Evolutionary conservation across 2,113 vertebrate genomes (phyloP).

Genomic region (Pampusana beccarii): DNA sequence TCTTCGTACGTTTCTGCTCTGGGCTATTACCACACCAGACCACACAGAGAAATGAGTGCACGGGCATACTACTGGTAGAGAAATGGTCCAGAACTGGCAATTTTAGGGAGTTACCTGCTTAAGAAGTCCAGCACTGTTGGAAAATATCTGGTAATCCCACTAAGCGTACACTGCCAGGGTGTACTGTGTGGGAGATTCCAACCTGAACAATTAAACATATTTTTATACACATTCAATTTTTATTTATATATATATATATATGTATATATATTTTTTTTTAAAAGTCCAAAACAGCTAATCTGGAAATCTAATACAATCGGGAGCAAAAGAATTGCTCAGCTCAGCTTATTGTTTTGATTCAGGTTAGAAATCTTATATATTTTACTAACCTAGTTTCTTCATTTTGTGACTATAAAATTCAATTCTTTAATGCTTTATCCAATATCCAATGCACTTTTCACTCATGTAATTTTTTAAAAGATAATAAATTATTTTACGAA

Average conservation of each 20-base stretch:
- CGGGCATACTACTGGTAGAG: background rate
- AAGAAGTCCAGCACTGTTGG: background rate
- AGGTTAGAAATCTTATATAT: background rate
- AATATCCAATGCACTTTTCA: background rate
- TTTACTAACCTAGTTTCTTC: background rate
- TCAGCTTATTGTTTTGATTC: background rate
- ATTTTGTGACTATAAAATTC: background rate
- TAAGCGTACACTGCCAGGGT: background rate
- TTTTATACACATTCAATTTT: background rate
- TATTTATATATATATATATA: too few relatives aligned
- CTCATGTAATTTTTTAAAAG: background rate
- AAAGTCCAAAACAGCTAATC: background rate
- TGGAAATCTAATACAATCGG: background rate
- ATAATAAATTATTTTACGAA: background rate
- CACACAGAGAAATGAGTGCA: background rate
- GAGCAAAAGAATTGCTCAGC: background rate
- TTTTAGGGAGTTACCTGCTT: background rate
- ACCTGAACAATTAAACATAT: background rate
- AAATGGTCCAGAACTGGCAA: background rate
- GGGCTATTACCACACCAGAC: background rate
- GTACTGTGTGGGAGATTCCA: background rate
- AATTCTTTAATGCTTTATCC: background rate
- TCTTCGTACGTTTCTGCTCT: background rate
- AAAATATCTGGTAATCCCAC: background rate
- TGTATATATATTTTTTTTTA: too few relatives aligned